Evolutionary conservation across 2,797 vertebrate species (phyloP), one percentile per base, ranked within the genome.

Genomic region (Poecilia velifera): DNA sequence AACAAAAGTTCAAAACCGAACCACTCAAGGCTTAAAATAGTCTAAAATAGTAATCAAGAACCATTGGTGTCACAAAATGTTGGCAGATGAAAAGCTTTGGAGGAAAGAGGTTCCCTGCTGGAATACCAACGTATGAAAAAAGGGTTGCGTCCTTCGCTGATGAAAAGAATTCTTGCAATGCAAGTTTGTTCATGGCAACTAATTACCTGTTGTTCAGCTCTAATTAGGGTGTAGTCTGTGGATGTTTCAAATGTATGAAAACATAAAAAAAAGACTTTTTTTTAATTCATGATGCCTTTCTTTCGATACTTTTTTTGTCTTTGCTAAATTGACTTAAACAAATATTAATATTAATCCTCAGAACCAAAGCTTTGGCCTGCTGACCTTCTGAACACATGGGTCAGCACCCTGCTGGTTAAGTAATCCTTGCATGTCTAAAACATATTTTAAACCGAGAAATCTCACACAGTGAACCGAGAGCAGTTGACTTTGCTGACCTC

Each of bases 1-100:
- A 92, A 94, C 92, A 92, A 91, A 93, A 92, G 93, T 94, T 90
- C 92, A 86, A 91, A 90, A 92, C 81, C 9, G 83, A 90, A 88
- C 77, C 82, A 86, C 86, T 91, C 85, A 85, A 85, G 81, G 86
- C 85, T 88, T 84, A 85, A 89, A 91, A 90, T 88, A 89, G 89
- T 90, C 88, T 88, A 87, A 92, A 90, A 90, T 71, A 88, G 80
- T 89, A 79, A 90, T 88, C 87, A 86, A 84, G 76, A 86, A 76
- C 75, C 36, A 45, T 83, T 72, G 31, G 86, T 84, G 83, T 88
- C 82, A 84, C 83, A 74, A 47, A 45, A 79, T 81, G 78, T 79
- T n/a, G 25, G 76, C 73, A 72, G 81, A 87, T 75, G 66, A 84
- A 82, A 85, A 77, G 76, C 70, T 76, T 71, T 25, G 10, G 74